Evolutionary conservation across 2,113 vertebrate species (phyloP).

Genomic region (Halcyon malimbica): DNA sequence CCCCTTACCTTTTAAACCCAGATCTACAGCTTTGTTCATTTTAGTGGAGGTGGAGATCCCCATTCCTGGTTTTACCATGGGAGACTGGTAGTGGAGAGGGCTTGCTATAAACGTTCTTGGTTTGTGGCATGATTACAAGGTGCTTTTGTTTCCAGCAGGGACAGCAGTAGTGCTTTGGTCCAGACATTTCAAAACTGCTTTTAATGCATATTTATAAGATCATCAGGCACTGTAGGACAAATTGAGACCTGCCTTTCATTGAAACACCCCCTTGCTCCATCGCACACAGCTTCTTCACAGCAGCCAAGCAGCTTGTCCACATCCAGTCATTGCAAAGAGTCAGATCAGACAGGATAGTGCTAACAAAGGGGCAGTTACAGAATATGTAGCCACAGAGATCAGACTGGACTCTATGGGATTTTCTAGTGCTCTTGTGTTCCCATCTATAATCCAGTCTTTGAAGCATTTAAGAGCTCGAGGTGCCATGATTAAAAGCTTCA

Average conservation of each 20-base stretch:
- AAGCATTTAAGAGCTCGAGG: background rate
- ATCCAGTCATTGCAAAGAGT: background rate
- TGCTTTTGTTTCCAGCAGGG: slow-evolving; percentile 44
- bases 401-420: background rate
- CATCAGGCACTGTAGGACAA: background rate
- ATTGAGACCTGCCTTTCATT: slow-evolving; percentile 7
- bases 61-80: background rate
- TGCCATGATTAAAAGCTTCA: slow-evolving; percentile 3
- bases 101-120: background rate
- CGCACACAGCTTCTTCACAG: background rate
- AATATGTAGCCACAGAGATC: background rate
- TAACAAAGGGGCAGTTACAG: background rate
- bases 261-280: background rate
- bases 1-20: slow-evolving; percentile 35
- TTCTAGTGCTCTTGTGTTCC: background rate
- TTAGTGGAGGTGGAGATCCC: background rate
- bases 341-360: background rate
- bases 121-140: slow-evolving; percentile 22
- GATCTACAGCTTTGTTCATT: slow-evolving; percentile 31
- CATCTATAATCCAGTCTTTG: background rate
- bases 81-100: background rate
- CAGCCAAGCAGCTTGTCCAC: background rate
- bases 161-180: background rate
- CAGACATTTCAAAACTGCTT: slow-evolving; percentile 15
- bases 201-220: background rate